phyloP scores from a whole-genome alignment of 2,113 vertebrate species.

The Clarias gariepinus region DNA sequence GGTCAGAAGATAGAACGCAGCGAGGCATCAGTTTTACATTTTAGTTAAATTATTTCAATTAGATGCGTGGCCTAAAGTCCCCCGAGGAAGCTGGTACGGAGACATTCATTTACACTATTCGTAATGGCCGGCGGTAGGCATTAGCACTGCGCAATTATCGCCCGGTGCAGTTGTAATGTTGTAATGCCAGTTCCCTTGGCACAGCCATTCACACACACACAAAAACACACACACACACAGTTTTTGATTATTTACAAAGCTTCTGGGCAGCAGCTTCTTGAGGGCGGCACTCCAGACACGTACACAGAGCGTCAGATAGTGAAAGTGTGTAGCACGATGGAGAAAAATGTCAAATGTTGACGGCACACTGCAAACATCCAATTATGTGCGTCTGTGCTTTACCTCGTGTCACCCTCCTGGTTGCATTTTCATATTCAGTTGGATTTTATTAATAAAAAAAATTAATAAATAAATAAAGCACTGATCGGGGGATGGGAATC shows the following conservation, averaged over 20 bases:
- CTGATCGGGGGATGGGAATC: too few relatives aligned
- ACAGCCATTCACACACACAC: slow-evolving; percentile 22
- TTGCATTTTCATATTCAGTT: too few relatives aligned
- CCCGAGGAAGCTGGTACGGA: slow-evolving; percentile 8
- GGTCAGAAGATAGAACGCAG: neutral
- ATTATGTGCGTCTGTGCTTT: neutral
- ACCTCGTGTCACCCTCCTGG: too few relatives aligned
- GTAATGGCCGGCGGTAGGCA: slow-evolving; percentile 16
- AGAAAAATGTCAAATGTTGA: neutral
- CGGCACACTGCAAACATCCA: neutral
- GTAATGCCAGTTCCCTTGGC: slow-evolving; percentile 44
- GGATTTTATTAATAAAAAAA: too few relatives aligned
- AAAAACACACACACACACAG: slow-evolving; percentile 25
- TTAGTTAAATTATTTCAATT: slow-evolving; percentile 39
- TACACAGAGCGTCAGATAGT: neutral
- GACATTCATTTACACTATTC: slow-evolving; percentile 36
- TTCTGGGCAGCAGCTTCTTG: slow-evolving; percentile 10
- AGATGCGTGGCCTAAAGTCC: neutral
- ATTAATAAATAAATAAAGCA: too few relatives aligned
- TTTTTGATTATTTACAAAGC: slow-evolving; percentile 29
- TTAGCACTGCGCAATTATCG: slow-evolving; percentile 40
- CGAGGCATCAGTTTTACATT: slow-evolving; percentile 30
- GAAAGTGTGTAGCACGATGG: neutral
- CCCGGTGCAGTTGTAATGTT: slow-evolving; percentile 12
- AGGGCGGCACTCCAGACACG: neutral